Percentiles rank a stretch among this genome's conserved stretches.
Evolutionary conservation across 2,888 invertebrate species (phyloP).

Genomic region (Deilephila elpenor): DNA sequence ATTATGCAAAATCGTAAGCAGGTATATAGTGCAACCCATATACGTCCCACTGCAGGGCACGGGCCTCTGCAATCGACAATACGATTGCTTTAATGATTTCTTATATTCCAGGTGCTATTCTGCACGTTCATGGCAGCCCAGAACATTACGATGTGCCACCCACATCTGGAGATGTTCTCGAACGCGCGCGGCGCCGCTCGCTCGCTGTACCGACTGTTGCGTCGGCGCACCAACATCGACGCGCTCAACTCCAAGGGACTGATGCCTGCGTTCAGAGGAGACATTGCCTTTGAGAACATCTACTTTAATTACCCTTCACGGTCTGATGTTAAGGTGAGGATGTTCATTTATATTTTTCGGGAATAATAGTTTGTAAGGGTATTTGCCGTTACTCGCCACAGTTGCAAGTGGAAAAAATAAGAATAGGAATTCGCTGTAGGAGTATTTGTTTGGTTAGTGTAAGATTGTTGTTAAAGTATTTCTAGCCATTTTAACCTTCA

Average conservation of each 20-base stretch:
- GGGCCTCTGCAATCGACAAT: too few species aligned
- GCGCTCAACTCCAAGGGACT: constrained; percentile 69
- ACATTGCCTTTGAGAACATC: constrained; percentile 88
- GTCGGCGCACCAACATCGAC: constrained; percentile 75
- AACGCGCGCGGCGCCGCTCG: constrained; percentile 89
- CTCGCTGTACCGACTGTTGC: constrained; percentile 88
- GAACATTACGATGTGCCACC: constrained; percentile 89
- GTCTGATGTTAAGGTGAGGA: constrained; percentile 86
- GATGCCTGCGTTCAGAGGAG: constrained; percentile 85
- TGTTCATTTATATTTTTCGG: background rate
- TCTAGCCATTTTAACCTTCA: too few species aligned
- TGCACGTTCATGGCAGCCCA: constrained; percentile 90
- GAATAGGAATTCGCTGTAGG: too few species aligned
- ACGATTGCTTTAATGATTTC: background rate
- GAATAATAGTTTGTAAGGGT: too few species aligned
- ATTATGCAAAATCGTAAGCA: too few species aligned
- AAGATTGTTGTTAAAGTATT: too few species aligned
- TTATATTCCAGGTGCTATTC: constrained; percentile 85
- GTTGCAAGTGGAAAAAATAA: too few species aligned
- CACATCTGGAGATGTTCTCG: constrained; percentile 90
- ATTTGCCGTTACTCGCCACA: too few species aligned
- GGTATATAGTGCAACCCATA: too few species aligned
- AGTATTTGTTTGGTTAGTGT: too few species aligned
- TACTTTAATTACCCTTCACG: constrained; percentile 92
- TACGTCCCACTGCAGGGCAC: too few species aligned